These are phyloP conservation scores for Daktulosphaira vitifoliae DNA, from an alignment of 1,140 invertebrate species.

Conservation along the genomic window DNA sequence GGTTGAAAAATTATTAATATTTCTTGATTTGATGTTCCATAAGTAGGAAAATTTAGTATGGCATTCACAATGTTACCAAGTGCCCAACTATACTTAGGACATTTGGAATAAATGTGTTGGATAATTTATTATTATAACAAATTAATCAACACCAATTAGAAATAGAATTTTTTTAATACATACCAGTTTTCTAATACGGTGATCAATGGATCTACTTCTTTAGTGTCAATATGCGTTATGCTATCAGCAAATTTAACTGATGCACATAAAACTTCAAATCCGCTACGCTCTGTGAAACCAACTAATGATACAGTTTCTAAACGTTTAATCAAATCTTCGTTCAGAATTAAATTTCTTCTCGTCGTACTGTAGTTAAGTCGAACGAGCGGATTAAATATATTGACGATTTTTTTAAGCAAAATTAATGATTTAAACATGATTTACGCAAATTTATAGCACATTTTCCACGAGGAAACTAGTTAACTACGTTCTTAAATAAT, in stretches of 20 bases:
- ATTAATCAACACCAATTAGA: too few species aligned
- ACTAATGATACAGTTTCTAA: constrained; percentile 15
- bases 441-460: neutral
- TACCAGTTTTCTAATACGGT: constrained; percentile 19
- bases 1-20: too few species aligned
- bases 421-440: neutral
- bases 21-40: too few species aligned
- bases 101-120: too few species aligned
- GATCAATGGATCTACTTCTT: neutral
- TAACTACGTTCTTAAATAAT: too few species aligned
- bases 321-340: constrained; percentile 14
- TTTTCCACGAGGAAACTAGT: neutral
- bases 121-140: too few species aligned
- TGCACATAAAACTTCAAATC: constrained; percentile 1
- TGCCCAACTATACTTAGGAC: too few species aligned
- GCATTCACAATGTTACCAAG: too few species aligned
- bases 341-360: neutral
- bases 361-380: neutral
- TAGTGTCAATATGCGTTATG: neutral
- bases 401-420: neutral
- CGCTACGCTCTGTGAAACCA: constrained; percentile 10
- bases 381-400: too few species aligned
- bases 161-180: too few species aligned
- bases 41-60: too few species aligned
- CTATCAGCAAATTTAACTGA: constrained; percentile 21